These are phyloP conservation scores for Cherax destructor DNA, from an alignment of 1,140 invertebrate species.

Conservation along the genomic window DNA sequence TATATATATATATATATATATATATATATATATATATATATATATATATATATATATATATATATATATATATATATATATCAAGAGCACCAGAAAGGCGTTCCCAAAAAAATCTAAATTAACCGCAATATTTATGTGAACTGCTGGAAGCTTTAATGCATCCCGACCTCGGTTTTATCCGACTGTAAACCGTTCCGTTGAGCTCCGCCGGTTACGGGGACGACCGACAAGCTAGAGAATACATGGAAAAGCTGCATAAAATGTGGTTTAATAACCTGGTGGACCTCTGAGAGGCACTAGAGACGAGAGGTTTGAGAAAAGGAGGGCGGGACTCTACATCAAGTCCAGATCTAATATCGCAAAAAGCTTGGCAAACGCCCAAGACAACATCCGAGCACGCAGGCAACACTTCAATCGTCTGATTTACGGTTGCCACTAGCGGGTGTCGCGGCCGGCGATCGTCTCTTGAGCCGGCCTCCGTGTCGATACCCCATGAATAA, in stretches of 20 bases:
- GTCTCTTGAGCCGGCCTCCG: no score
- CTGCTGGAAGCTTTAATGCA: conserved; percentile 22
- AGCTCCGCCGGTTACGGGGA: conserved; percentile 8
- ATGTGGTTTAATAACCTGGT: background rate
- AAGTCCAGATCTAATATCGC: conserved; percentile 64
- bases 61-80: conserved; percentile 16
- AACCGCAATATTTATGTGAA: conserved; percentile 44
- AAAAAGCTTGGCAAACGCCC: conserved; percentile 68
- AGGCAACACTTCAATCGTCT: conserved; percentile 57
- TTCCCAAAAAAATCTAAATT: conserved; percentile 32
- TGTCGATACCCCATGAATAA: conserved; percentile 22
- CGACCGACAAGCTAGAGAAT: background rate
- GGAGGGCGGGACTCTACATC: conserved; percentile 47
- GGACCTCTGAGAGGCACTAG: background rate
- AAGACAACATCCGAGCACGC: conserved; percentile 58
- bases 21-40: conserved; percentile 33
- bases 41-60: conserved; percentile 3
- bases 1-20: conserved; percentile 18
- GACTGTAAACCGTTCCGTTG: background rate
- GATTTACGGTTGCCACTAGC: conserved; percentile 8
- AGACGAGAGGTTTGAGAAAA: conserved; percentile 13
- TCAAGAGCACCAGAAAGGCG: background rate
- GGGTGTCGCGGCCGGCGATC: background rate
- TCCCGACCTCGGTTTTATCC: conserved; percentile 31
- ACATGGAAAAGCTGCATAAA: background rate